phyloP scores from a whole-genome alignment of 2,113 vertebrate genomes.

The Malurus alboscapulatus region DNA sequence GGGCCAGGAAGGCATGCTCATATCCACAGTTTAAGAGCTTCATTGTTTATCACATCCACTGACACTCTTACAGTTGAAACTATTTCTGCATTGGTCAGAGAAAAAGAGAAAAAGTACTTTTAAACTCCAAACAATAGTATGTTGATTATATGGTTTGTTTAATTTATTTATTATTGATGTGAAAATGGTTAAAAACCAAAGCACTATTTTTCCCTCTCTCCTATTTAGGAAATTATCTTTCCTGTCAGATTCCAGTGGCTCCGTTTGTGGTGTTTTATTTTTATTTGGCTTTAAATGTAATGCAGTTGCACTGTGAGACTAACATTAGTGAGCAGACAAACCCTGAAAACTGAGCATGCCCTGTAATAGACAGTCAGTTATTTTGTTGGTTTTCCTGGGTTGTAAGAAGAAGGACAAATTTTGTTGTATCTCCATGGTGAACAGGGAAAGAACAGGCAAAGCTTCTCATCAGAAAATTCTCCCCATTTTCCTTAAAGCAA shows the following conservation, averaged over 20 bases:
- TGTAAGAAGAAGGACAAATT: not conserved
- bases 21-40: not conserved
- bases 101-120: not conserved
- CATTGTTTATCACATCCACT: not conserved
- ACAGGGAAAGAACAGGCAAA: not conserved
- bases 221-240: not conserved
- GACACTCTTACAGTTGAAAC: not conserved
- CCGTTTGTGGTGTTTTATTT: not conserved
- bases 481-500: not conserved
- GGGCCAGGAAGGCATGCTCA: rapidly evolving
- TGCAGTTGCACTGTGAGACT: rapidly evolving
- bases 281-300: not conserved
- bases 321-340: not conserved
- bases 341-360: not conserved
- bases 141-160: not conserved
- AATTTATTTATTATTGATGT: not conserved
- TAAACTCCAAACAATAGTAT: not conserved
- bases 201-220: not conserved
- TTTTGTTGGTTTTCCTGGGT: not conserved
- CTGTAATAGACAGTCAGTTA: not conserved
- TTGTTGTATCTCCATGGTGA: not conserved
- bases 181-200: not conserved
- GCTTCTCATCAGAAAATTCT: not conserved
- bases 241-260: not conserved
- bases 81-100: not conserved